Evolutionary conservation across 2,888 invertebrate genomes (phyloP).

Genomic region (Neoitamus cyanurus): DNA sequence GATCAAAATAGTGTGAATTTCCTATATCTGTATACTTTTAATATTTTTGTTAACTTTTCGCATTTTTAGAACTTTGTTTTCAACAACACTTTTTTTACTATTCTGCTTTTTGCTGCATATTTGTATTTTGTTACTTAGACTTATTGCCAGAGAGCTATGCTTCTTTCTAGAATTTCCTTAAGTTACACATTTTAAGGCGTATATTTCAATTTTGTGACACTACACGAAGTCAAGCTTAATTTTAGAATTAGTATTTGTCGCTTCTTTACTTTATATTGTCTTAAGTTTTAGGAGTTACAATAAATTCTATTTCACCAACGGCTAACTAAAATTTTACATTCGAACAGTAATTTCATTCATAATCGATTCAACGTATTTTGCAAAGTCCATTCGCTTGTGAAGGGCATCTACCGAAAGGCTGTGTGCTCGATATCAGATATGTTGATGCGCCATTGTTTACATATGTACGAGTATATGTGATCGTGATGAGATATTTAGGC

Average conservation of each 20-base stretch:
- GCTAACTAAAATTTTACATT: background rate
- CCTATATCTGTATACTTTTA: background rate
- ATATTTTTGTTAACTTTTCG: conserved; percentile 16
- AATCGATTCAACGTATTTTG: background rate
- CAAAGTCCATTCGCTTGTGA: background rate
- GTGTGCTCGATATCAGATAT: no score
- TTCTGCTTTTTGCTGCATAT: background rate
- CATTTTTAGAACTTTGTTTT: conserved; percentile 7
- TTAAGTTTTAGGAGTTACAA: no score
- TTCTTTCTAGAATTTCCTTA: background rate
- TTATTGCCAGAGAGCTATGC: background rate
- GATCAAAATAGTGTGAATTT: conserved; percentile 34
- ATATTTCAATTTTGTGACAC: background rate
- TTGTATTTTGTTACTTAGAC: background rate
- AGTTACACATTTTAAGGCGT: background rate
- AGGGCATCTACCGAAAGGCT: no score
- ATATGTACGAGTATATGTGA: no score
- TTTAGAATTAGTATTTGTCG: background rate
- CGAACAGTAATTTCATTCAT: background rate
- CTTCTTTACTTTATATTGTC: background rate
- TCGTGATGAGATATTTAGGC: no score
- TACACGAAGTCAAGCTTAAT: background rate
- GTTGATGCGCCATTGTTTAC: no score
- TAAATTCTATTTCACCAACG: background rate
- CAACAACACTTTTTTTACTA: background rate